Conservation (phyloP, 2,888 invertebrate species). For the Lycaena phlaeas region DNA sequence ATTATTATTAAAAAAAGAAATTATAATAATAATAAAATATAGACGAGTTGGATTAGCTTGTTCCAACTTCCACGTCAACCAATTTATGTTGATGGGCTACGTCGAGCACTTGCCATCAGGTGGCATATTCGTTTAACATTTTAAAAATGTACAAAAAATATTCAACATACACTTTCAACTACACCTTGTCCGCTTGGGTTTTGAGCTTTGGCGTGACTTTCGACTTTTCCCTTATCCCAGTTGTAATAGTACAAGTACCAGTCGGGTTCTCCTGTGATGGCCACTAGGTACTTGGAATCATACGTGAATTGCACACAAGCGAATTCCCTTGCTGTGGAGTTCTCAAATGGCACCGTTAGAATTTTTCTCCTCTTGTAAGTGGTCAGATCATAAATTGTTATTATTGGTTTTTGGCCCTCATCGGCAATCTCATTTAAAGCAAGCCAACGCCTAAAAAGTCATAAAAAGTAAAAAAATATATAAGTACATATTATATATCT, state of each 20-base stretch:
- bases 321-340: constrained; percentile 75
- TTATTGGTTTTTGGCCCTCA: constrained; percentile 76
- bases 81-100: no score
- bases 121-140: no score
- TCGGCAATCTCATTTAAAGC: constrained; percentile 76
- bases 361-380: constrained; percentile 80
- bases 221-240: constrained; percentile 86
- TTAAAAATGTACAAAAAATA: no score
- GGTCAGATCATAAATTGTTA: constrained; percentile 80
- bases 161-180: constrained; percentile 55
- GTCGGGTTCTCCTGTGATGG: constrained; percentile 88
- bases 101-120: no score
- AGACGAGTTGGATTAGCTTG: no score
- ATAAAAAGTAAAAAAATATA: not conserved
- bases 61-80: no score
- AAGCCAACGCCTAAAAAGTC: constrained; percentile 68
- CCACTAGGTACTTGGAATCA: constrained; percentile 86
- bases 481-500: no score
- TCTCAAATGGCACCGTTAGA: constrained; percentile 76
- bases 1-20: no score
- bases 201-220: constrained; percentile 80
- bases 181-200: constrained; percentile 80
- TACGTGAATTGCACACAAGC: constrained; percentile 83
- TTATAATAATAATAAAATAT: no score
- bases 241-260: constrained; percentile 86